phyloP scores from a whole-genome alignment of 1,140 invertebrate genomes.

The Riptortus pedestris region DNA sequence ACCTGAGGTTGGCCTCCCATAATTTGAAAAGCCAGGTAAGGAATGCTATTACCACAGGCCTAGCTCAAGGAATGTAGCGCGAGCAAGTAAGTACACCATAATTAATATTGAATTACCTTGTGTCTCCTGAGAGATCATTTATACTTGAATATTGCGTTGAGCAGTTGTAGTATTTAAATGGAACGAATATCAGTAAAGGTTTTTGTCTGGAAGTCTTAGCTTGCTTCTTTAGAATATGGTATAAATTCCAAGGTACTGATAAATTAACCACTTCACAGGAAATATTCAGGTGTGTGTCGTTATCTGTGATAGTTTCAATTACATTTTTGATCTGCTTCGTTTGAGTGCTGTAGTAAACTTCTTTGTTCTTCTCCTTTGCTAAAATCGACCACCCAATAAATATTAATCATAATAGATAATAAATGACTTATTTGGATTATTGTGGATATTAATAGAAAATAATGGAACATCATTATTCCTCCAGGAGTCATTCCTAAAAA shows the following conservation, averaged over 20 bases:
- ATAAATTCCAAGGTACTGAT: constrained; percentile 93
- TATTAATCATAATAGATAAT: neutral
- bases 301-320: constrained; percentile 54
- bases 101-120: neutral
- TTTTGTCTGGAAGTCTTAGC: constrained; percentile 81
- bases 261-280: constrained; percentile 63
- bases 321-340: constrained; percentile 42
- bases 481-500: too few relatives aligned
- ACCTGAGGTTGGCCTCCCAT: too few relatives aligned
- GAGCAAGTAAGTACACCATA: too few relatives aligned
- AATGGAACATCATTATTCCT: too few relatives aligned
- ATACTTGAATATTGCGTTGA: neutral
- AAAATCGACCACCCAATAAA: neutral
- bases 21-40: too few relatives aligned
- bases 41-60: too few relatives aligned
- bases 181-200: constrained; percentile 60
- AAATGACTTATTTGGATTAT: too few relatives aligned
- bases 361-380: neutral
- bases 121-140: constrained; percentile 36
- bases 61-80: too few relatives aligned
- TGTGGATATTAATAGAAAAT: too few relatives aligned
- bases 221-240: constrained; percentile 88
- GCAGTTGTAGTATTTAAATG: neutral
- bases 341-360: neutral
- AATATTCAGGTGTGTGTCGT: neutral